phyloP scores from a whole-genome alignment of 1,140 invertebrate species.

The Agrypnia vestita region DNA sequence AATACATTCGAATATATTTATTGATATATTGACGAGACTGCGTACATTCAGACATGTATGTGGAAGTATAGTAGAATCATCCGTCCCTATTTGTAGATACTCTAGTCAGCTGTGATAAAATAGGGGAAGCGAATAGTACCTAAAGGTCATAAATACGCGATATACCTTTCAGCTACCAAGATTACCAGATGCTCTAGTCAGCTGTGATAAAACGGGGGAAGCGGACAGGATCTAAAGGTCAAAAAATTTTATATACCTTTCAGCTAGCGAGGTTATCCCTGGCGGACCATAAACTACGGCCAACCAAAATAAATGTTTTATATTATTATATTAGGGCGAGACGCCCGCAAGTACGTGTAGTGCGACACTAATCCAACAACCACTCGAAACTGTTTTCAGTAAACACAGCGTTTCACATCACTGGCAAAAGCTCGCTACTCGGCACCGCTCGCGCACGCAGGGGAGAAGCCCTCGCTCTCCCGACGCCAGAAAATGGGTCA shows the following conservation, averaged over 20 bases:
- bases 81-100: too few species aligned
- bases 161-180: constrained; percentile 25
- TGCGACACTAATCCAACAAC: constrained; percentile 5
- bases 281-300: constrained; percentile 22
- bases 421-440: constrained; percentile 23
- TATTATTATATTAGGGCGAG: background rate
- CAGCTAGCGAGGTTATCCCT: constrained; percentile 13
- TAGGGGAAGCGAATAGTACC: background rate
- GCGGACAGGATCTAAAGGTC: constrained; percentile 10
- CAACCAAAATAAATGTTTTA: background rate
- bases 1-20: too few species aligned
- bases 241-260: constrained; percentile 22
- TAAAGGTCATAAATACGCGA: constrained; percentile 15
- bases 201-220: constrained; percentile 1
- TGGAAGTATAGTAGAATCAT: too few species aligned
- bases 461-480: background rate
- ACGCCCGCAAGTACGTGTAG: background rate
- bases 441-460: background rate
- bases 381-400: constrained; percentile 34
- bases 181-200: constrained; percentile 5
- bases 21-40: too few species aligned
- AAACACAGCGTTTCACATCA: constrained; percentile 30
- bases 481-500: constrained; percentile 4
- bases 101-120: background rate
- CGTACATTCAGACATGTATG: too few species aligned